Percentiles rank a stretch among this genome's conserved stretches.
These are phyloP conservation scores for Acanthacorydalis orientalis DNA, from an alignment of 2,888 invertebrate genomes.

Conservation along the genomic window DNA sequence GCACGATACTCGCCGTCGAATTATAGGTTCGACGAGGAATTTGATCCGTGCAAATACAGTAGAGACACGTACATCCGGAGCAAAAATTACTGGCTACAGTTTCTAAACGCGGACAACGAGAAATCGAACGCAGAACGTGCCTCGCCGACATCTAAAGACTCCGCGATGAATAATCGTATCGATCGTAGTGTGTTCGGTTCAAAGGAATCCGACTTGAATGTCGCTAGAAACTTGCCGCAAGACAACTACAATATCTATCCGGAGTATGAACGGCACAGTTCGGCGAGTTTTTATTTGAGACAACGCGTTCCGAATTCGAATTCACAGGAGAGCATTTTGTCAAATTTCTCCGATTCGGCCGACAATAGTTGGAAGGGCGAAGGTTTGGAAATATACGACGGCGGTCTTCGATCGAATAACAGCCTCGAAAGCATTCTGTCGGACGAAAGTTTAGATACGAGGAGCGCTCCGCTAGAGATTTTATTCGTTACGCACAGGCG, in stretches of 20 bases:
- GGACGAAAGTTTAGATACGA: slow-evolving; percentile 61
- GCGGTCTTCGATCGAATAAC: slow-evolving; percentile 44
- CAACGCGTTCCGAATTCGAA: slow-evolving; percentile 42
- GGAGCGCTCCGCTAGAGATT: slow-evolving; percentile 61
- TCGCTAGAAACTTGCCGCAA: background rate
- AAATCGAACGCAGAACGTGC: too few relatives aligned
- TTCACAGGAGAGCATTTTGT: slow-evolving; percentile 64
- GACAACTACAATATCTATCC: slow-evolving; percentile 5
- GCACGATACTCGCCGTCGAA: too few relatives aligned
- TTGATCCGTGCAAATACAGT: background rate
- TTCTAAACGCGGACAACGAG: background rate
- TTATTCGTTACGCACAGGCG: slow-evolving; percentile 39
- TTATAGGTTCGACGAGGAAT: background rate
- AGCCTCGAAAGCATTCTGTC: slow-evolving; percentile 68
- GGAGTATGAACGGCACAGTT: slow-evolving; percentile 10
- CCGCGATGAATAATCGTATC: background rate
- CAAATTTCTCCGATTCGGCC: slow-evolving; percentile 58
- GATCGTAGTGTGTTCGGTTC: background rate
- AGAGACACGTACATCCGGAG: background rate
- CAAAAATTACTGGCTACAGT: background rate
- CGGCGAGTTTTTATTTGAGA: slow-evolving; percentile 59
- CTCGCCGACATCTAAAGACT: background rate
- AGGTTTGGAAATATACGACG: background rate
- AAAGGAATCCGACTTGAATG: background rate
- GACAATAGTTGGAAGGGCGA: slow-evolving; percentile 23